Percentiles rank a stretch among this genome's conserved stretches.
Conservation (phyloP, 2,888 invertebrate genomes). For the Tipula vernalis region DNA sequence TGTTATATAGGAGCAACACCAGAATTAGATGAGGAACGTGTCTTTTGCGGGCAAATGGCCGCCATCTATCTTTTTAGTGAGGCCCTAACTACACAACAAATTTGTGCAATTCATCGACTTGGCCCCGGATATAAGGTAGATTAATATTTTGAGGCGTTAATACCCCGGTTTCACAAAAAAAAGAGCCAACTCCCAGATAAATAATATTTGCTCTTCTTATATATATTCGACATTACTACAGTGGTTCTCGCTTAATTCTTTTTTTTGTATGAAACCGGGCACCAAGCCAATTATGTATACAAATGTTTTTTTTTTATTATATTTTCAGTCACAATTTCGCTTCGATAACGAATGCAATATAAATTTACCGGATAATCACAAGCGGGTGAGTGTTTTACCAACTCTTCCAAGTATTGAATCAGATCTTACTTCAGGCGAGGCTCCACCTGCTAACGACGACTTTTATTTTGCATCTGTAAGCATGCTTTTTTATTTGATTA, state of each 20-base stretch:
- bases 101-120: conserved; percentile 95
- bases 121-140: conserved; percentile 97
- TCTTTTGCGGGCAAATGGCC: conserved; percentile 99
- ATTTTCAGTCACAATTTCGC: conserved; percentile 87
- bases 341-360: conserved; percentile 99
- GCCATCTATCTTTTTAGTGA: conserved; percentile 98
- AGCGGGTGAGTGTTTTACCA: conserved; percentile 71
- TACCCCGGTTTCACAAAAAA: too few relatives aligned
- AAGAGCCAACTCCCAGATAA: too few relatives aligned
- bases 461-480: conserved; percentile 37
- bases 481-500: conserved; percentile 22
- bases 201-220: too few relatives aligned
- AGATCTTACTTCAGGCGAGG: neutral
- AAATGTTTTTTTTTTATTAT: neutral
- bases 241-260: too few relatives aligned
- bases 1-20: conserved; percentile 98
- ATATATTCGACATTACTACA: too few relatives aligned
- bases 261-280: too few relatives aligned
- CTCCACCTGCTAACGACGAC: conserved; percentile 33
- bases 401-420: conserved; percentile 10
- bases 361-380: conserved; percentile 95
- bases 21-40: conserved; percentile 89
- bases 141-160: neutral
- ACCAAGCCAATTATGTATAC: neutral
- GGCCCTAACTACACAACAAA: conserved; percentile 92